Percentiles rank a stretch among this genome's conserved stretches.
These are phyloP conservation scores for Paradoxurus hermaphroditus DNA, from an alignment of 2,113 vertebrate genomes.

Conservation along the genomic window DNA sequence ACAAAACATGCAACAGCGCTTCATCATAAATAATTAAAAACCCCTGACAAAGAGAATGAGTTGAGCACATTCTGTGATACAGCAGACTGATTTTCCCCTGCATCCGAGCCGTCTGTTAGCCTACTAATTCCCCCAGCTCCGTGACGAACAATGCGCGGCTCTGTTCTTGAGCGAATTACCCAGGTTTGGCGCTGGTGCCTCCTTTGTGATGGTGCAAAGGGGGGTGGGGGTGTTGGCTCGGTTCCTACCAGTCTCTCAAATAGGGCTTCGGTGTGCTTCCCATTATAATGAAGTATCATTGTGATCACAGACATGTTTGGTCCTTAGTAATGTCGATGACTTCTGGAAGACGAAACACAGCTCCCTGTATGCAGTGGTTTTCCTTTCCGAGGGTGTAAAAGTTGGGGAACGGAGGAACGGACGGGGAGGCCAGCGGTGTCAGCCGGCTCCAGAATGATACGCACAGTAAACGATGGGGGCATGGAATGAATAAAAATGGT, in stretches of 20 bases:
- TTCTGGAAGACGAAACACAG: slow-evolving; percentile 57
- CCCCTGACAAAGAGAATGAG: slow-evolving; percentile 44
- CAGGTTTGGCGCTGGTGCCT: slow-evolving; percentile 26
- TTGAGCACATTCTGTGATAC: slow-evolving; percentile 49
- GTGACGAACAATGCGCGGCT: slow-evolving; percentile 48
- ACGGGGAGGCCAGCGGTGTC: background rate
- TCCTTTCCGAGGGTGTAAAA: background rate
- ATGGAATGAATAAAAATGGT: background rate
- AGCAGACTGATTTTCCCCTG: slow-evolving; percentile 38
- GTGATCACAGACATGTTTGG: slow-evolving; percentile 54
- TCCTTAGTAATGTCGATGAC: slow-evolving; percentile 54
- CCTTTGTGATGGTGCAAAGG: slow-evolving; percentile 9
- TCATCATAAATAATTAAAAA: slow-evolving; percentile 70
- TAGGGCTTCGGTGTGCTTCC: slow-evolving; percentile 44
- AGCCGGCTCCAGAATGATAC: background rate
- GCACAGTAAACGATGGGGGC: background rate
- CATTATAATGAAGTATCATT: slow-evolving; percentile 63
- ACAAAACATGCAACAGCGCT: slow-evolving; percentile 42
- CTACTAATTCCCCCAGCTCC: slow-evolving; percentile 25
- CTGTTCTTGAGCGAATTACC: slow-evolving; percentile 60
- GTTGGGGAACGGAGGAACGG: background rate
- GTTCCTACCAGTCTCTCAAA: slow-evolving; percentile 59
- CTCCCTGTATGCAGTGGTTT: slow-evolving; percentile 7
- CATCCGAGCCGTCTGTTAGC: background rate
- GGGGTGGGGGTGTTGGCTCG: background rate